These are phyloP conservation scores for Halcyon senegalensis DNA, from an alignment of 2,113 vertebrate genomes.

Conservation along the genomic window DNA sequence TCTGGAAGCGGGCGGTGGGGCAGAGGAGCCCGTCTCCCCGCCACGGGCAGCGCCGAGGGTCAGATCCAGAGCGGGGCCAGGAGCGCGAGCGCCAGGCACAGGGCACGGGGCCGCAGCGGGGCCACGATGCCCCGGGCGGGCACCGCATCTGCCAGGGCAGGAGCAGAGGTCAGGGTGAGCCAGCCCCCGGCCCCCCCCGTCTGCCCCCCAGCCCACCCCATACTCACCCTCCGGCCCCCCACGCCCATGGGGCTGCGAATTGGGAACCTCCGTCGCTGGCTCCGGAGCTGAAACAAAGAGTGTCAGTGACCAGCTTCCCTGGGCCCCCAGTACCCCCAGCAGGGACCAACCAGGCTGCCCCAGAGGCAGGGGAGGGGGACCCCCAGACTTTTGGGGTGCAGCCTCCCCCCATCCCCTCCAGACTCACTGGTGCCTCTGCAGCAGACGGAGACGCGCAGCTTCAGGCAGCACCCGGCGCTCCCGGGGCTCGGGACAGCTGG, in stretches of 20 bases:
- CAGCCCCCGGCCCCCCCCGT: too few species aligned
- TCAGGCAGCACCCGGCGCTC: conserved; percentile 73
- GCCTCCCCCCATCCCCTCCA: neutral
- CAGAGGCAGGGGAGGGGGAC: neutral
- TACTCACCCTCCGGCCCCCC: conserved; percentile 9
- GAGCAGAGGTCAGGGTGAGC: neutral
- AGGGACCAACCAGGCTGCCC: neutral
- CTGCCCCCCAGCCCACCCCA: neutral
- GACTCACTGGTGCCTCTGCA: conserved; percentile 75
- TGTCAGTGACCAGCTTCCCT: neutral
- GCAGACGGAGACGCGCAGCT: conserved; percentile 74
- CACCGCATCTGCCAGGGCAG: neutral
- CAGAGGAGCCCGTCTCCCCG: neutral
- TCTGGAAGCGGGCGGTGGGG: neutral
- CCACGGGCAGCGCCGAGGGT: neutral
- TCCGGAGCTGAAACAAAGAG: neutral
- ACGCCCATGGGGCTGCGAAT: conserved; percentile 37
- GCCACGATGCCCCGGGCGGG: neutral
- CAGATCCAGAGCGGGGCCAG: conserved; percentile 43
- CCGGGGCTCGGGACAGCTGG: conserved; percentile 69
- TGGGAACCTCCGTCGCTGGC: conserved; percentile 22
- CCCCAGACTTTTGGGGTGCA: neutral
- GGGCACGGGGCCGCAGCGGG: neutral
- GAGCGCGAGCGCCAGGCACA: neutral
- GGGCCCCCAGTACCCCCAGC: too few species aligned